Evolutionary conservation across 2,797 vertebrate genomes (phyloP).

Genomic region (Semaprochilodus insignis): DNA sequence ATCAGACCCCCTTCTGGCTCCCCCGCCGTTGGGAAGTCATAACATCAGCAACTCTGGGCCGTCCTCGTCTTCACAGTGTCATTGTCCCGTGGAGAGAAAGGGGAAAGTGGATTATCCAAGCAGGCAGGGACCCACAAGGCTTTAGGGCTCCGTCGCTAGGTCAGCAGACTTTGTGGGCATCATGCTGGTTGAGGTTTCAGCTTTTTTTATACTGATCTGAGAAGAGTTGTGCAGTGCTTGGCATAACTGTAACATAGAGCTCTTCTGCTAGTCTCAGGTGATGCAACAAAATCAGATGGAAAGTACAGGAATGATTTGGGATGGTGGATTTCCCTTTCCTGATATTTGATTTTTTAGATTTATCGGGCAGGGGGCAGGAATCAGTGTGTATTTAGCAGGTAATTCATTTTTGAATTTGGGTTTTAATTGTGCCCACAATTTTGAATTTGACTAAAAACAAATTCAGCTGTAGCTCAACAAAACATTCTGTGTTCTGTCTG

Average conservation of each 20-base stretch:
- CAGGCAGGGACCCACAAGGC: constrained; percentile 44
- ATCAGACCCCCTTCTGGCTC: constrained; percentile 69
- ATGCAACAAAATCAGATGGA: background rate
- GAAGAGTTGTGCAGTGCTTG: background rate
- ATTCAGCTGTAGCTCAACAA: too few species aligned
- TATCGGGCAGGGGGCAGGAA: background rate
- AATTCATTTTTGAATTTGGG: background rate
- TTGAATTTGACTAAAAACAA: too few species aligned
- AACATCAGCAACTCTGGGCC: constrained; percentile 55
- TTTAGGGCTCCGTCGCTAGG: constrained; percentile 22
- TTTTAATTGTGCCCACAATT: background rate
- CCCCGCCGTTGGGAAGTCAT: constrained; percentile 48
- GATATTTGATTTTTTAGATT: background rate
- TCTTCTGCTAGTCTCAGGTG: background rate
- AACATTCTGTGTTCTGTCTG: too few species aligned
- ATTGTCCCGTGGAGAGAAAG: constrained; percentile 29
- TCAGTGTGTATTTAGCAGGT: background rate
- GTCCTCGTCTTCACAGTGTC: constrained; percentile 41
- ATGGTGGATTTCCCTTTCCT: background rate
- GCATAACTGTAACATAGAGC: background rate
- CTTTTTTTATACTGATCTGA: constrained; percentile 2
- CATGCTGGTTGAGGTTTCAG: background rate
- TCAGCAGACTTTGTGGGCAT: constrained; percentile 57
- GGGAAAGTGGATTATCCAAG: constrained; percentile 54
- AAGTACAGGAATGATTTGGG: background rate